Conservation (phyloP, 2,888 invertebrate genomes). For the Clepsis dumicolana region DNA sequence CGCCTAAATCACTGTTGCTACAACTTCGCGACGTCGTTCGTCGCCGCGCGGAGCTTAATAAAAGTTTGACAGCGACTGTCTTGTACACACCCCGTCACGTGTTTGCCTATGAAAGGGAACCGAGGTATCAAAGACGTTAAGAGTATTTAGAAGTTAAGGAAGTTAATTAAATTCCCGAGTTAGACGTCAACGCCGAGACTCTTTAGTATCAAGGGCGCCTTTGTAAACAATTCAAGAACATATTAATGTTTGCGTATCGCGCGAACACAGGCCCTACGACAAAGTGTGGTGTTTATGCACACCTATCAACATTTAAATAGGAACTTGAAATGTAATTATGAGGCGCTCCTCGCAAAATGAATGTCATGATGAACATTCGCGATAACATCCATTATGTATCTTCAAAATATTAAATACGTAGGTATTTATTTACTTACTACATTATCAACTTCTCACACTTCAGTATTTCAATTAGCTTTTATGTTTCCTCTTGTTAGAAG, state of each 20-base stretch:
- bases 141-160: constrained; percentile 86
- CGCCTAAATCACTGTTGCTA: constrained; percentile 82
- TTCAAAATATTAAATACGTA: constrained; percentile 37
- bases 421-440: constrained; percentile 38
- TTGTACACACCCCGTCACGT: constrained; percentile 70
- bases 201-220: constrained; percentile 80
- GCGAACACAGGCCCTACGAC: constrained; percentile 72
- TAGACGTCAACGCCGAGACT: constrained; percentile 77
- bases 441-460: constrained; percentile 39
- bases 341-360: constrained; percentile 62
- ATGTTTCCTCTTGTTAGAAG: constrained; percentile 39
- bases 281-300: constrained; percentile 48
- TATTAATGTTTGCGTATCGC: constrained; percentile 82
- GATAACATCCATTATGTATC: constrained; percentile 35
- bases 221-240: constrained; percentile 78
- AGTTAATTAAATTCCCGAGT: constrained; percentile 85
- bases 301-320: constrained; percentile 44
- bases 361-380: constrained; percentile 48
- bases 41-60: constrained; percentile 61
- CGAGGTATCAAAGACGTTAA: constrained; percentile 84
- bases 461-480: constrained; percentile 40
- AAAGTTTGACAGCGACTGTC: constrained; percentile 82
- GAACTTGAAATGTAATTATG: constrained; percentile 75
- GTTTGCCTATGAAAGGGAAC: constrained; percentile 79
- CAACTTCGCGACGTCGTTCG: constrained; percentile 65